Percentiles rank a stretch among this genome's conserved stretches.
phyloP scores from a whole-genome alignment of 2,888 invertebrate genomes.

The Drosophila phalerata region DNA sequence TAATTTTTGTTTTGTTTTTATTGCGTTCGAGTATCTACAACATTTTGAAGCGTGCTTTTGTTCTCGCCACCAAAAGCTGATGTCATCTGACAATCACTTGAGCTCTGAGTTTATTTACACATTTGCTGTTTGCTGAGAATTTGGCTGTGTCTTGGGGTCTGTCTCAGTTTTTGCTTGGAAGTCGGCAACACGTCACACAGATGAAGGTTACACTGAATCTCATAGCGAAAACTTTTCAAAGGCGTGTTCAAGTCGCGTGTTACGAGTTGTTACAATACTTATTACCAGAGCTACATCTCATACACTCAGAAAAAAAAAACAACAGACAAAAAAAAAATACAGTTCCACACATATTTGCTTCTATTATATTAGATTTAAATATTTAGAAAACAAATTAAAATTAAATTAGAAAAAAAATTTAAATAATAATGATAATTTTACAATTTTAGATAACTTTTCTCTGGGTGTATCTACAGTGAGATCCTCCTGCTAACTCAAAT shows the following conservation, averaged over 20 bases:
- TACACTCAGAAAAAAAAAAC: neutral
- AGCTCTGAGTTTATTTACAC: slow-evolving; percentile 40
- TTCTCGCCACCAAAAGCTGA: slow-evolving; percentile 64
- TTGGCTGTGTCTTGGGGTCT: slow-evolving; percentile 14
- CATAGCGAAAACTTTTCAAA: slow-evolving; percentile 38
- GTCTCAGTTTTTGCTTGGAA: slow-evolving; percentile 37
- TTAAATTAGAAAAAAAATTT: neutral
- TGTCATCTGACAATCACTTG: slow-evolving; percentile 73
- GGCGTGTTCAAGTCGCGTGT: slow-evolving; percentile 58
- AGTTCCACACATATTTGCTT: neutral
- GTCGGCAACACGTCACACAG: slow-evolving; percentile 53
- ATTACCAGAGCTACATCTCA: slow-evolving; percentile 17
- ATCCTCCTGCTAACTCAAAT: slow-evolving; percentile 17
- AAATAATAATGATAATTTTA: neutral
- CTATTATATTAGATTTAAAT: neutral
- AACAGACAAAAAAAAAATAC: neutral
- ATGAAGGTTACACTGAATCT: slow-evolving; percentile 64
- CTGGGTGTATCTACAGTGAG: neutral
- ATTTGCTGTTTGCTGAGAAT: slow-evolving; percentile 25
- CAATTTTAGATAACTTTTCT: neutral
- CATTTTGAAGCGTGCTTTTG: slow-evolving; percentile 58
- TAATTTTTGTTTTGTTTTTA: slow-evolving; percentile 8
- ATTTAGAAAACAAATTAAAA: neutral
- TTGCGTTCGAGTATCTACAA: slow-evolving; percentile 24
- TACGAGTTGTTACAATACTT: slow-evolving; percentile 26